Conservation (phyloP, 2,888 invertebrate species). For the Lepetodrilus schrolli region DNA sequence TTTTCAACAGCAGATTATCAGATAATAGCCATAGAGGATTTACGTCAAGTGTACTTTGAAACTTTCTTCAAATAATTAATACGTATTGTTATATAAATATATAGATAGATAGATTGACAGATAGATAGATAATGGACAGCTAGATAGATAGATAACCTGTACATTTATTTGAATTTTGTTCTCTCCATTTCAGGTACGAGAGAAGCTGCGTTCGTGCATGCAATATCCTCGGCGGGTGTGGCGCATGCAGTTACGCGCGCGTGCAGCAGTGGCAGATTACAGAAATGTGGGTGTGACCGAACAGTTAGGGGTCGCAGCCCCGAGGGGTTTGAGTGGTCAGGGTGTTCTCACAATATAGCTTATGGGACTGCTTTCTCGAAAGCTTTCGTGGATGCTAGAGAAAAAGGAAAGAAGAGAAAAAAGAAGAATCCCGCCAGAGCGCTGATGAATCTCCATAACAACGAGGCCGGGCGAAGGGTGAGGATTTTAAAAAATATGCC, state of each 20-base stretch:
- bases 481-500: too few relatives aligned
- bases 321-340: slow-evolving; percentile 90
- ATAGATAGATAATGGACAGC: too few relatives aligned
- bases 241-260: slow-evolving; percentile 92
- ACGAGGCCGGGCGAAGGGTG: slow-evolving; percentile 96
- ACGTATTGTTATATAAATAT: too few relatives aligned
- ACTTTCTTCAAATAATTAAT: too few relatives aligned
- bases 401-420: slow-evolving; percentile 86
- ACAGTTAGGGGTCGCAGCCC: slow-evolving; percentile 83
- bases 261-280: slow-evolving; percentile 91
- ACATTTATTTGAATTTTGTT: not conserved
- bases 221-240: slow-evolving; percentile 94
- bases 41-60: too few relatives aligned
- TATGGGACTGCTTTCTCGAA: slow-evolving; percentile 83
- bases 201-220: slow-evolving; percentile 96
- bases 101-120: too few relatives aligned
- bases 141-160: too few relatives aligned
- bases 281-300: slow-evolving; percentile 93
- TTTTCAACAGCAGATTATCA: too few relatives aligned
- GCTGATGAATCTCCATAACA: slow-evolving; percentile 97
- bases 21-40: too few relatives aligned
- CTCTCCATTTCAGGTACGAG: slow-evolving; percentile 82
- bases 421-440: slow-evolving; percentile 88
- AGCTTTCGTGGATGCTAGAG: slow-evolving; percentile 91
- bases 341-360: slow-evolving; percentile 91